Percentiles rank a stretch among this genome's conserved stretches.
These are phyloP conservation scores for Tetragonisca angustula DNA, from an alignment of 2,888 invertebrate species.

Conservation along the genomic window DNA sequence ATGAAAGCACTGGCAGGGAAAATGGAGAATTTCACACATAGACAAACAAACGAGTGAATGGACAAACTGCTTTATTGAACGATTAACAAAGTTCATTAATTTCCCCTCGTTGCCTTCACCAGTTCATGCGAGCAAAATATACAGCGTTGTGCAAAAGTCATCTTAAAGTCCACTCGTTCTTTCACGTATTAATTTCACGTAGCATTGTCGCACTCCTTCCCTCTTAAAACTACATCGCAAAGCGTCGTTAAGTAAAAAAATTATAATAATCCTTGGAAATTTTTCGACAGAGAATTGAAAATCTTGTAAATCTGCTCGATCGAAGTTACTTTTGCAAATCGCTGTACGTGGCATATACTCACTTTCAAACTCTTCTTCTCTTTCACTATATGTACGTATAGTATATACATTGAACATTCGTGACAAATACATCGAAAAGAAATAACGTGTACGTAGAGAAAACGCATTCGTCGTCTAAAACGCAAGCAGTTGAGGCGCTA, in stretches of 20 bases:
- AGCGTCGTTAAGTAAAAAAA: too few relatives aligned
- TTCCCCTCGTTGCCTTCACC: neutral
- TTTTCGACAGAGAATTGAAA: too few relatives aligned
- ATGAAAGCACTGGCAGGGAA: constrained; percentile 21
- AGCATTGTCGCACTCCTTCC: too few relatives aligned
- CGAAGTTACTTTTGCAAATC: too few relatives aligned
- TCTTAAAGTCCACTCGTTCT: neutral
- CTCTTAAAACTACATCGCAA: too few relatives aligned
- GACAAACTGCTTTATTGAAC: constrained; percentile 34
- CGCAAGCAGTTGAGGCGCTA: constrained; percentile 12
- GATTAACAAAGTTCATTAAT: constrained; percentile 11
- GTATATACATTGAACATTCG: constrained; percentile 1
- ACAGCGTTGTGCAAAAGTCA: neutral
- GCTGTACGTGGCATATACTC: neutral
- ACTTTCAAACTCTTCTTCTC: neutral
- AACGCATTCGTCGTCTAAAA: constrained; percentile 11
- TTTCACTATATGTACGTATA: neutral
- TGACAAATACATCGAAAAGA: neutral
- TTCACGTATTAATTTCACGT: too few relatives aligned
- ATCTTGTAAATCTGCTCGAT: too few relatives aligned
- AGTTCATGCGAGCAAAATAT: neutral
- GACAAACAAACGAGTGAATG: neutral
- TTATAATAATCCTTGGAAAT: too few relatives aligned
- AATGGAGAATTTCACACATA: constrained; percentile 12
- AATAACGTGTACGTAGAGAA: constrained; percentile 20